Evolutionary conservation across 2,113 vertebrate species (phyloP), one percentile per base, ranked within the genome.

Genomic region (Ia io): DNA sequence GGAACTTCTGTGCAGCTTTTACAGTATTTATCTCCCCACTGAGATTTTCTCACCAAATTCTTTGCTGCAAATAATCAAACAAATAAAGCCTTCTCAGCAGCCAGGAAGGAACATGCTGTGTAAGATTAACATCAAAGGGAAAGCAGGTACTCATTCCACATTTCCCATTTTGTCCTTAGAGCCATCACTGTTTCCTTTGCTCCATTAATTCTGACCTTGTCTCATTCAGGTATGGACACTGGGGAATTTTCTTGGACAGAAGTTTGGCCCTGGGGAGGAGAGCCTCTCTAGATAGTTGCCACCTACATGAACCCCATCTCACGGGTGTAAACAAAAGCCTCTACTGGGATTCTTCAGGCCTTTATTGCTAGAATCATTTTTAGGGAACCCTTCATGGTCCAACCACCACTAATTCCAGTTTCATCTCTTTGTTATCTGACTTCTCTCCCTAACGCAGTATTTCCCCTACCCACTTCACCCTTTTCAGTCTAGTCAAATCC

Each of bases 1-100:
- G 80, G 95, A 97, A 97, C 97, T 42, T 82, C 35, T 96, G 89
- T 40, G 93, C 90, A 92, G 91, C 65, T 87, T 97, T 96, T 97
- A 97, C 25, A 97, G 80, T 95, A 79, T 23, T 96, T 94, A 91
- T 89, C 40, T 91, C 25, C 69, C 87, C 22, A 40, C 67, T 74
- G 92, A 82, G 97, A 97, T 94, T 90, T 93, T 90, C 53, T 91
- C 18, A 77, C 78, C 77, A 82, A 89, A 96, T 86, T 94, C 70
- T 95, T 96, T 84, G 30, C 79, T 94, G 35, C 37, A 94, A 95
- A 94, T 12, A 90, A 93, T 61, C 6, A 88, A 65, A 96, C 82
- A 97, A 94, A 97, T 47, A 78, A 97, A 92, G 6, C 35, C 40
- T 84, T 67, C 78, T 77, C 79, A 12, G 42, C 74, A 88, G 88